Conservation (phyloP, 2,888 invertebrate species). For the Lampropteryx suffumata region DNA sequence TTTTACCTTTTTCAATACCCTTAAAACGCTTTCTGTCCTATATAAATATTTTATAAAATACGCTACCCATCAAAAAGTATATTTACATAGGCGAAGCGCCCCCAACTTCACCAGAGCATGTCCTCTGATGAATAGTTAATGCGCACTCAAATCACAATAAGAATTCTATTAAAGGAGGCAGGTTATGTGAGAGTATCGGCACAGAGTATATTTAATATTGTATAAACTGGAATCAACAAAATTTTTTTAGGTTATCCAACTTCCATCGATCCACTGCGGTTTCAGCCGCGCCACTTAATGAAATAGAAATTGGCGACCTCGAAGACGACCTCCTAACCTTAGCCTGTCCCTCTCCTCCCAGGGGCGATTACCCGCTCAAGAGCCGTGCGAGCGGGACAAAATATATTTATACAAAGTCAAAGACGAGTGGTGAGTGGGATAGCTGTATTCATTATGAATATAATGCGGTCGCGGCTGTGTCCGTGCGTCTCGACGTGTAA, state of each 20-base stretch:
- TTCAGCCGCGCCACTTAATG: conserved; percentile 77
- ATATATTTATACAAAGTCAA: conserved; percentile 82
- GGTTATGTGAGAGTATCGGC: conserved; percentile 38
- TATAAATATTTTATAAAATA: conserved; percentile 29
- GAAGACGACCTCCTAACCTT: conserved; percentile 78
- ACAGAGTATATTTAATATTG: not conserved
- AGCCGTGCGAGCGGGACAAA: conserved; percentile 71
- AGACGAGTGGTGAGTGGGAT: conserved; percentile 80
- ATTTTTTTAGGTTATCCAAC: conserved; percentile 56
- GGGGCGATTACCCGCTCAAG: conserved; percentile 62
- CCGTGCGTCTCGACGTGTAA: conserved; percentile 67
- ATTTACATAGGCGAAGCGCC: conserved; percentile 36
- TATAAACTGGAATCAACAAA: not conserved
- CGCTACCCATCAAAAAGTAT: conserved; percentile 34
- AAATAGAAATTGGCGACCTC: conserved; percentile 81
- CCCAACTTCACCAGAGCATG: conserved; percentile 42
- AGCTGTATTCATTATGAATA: conserved; percentile 83
- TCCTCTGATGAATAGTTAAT: conserved; percentile 68
- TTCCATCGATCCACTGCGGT: conserved; percentile 75
- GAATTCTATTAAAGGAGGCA: conserved; percentile 58
- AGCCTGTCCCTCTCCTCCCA: conserved; percentile 69
- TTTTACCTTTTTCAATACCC: conserved; percentile 37
- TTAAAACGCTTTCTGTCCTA: conserved; percentile 23
- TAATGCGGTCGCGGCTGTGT: conserved; percentile 79
- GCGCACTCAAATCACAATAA: conserved; percentile 72